A percentile compares a stretch with the other conserved stretches of the same genome.
These are phyloP conservation scores for Synchiropus splendidus DNA, from an alignment of 2,113 vertebrate genomes.

Conservation along the genomic window DNA sequence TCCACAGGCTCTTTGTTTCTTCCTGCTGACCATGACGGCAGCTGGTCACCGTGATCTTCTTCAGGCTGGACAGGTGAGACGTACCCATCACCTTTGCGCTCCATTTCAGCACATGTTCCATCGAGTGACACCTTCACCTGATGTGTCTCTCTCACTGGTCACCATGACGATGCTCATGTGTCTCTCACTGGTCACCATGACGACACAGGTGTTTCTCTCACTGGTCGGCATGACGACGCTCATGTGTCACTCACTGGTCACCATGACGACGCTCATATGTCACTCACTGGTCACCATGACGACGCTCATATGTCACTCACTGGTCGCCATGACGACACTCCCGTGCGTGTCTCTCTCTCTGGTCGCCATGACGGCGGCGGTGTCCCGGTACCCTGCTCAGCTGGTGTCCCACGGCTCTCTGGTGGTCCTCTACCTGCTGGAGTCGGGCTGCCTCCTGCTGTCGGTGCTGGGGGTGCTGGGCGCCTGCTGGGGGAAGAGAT, in stretches of 20 bases:
- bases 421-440: slow-evolving; percentile 50
- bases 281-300: no score
- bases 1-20: slow-evolving; percentile 59
- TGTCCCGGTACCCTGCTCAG: slow-evolving; percentile 14
- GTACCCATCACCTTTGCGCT: no score
- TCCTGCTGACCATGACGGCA: slow-evolving; percentile 55
- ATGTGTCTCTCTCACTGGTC: slow-evolving; percentile 32
- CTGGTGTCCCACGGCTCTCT: slow-evolving; percentile 49
- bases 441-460: slow-evolving; percentile 54
- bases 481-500: slow-evolving; percentile 53
- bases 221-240: no score
- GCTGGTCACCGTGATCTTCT: slow-evolving; percentile 48
- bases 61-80: slow-evolving; percentile 52
- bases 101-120: no score
- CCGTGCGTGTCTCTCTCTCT: no score
- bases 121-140: no score
- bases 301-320: no score
- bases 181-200: slow-evolving; percentile 16
- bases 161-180: neutral
- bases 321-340: no score
- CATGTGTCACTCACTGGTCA: no score
- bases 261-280: no score
- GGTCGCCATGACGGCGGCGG: no score
- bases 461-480: slow-evolving; percentile 52
- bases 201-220: no score